Conservation (phyloP, 2,797 vertebrate species). For the Tapirus indicus region DNA sequence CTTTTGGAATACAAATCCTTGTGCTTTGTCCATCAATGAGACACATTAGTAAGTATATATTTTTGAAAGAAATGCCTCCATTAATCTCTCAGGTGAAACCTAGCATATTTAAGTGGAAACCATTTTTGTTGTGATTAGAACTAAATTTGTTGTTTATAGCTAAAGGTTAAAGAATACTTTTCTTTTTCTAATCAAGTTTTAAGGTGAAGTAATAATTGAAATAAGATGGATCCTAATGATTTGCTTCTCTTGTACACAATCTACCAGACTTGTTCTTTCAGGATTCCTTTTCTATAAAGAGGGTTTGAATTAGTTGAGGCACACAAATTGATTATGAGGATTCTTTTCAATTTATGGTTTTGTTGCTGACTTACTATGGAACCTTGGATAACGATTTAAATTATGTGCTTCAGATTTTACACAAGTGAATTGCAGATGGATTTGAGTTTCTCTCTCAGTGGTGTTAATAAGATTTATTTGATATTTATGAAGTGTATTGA, state of each 20-base stretch:
- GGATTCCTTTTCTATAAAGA: slow-evolving; percentile 26
- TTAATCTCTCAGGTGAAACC: neutral
- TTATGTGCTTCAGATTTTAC: slow-evolving; percentile 21
- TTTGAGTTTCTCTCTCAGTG: slow-evolving; percentile 19
- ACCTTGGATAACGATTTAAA: slow-evolving; percentile 48
- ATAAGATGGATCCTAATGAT: neutral
- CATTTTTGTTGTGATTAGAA: slow-evolving; percentile 35
- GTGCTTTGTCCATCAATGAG: neutral
- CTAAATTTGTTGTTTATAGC: slow-evolving; percentile 45
- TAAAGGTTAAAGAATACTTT: slow-evolving; percentile 17
- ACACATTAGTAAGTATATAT: slow-evolving; percentile 6
- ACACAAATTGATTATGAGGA: neutral
- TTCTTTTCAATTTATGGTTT: slow-evolving; percentile 23
- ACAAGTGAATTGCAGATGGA: neutral
- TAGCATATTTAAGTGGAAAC: slow-evolving; percentile 16
- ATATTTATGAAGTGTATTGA: slow-evolving; percentile 41
- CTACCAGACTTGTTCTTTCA: neutral
- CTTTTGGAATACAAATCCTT: slow-evolving; percentile 19
- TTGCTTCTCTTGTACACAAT: neutral
- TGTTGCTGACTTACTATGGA: neutral
- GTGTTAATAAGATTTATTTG: slow-evolving; percentile 37
- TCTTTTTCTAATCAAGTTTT: neutral
- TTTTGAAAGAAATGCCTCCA: slow-evolving; percentile 15
- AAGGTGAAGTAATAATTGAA: slow-evolving; percentile 34
- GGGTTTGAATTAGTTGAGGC: neutral